Base-by-base conservation (phyloP, 2,888 invertebrate species). In the Carterocephalus palaemon region DNA sequence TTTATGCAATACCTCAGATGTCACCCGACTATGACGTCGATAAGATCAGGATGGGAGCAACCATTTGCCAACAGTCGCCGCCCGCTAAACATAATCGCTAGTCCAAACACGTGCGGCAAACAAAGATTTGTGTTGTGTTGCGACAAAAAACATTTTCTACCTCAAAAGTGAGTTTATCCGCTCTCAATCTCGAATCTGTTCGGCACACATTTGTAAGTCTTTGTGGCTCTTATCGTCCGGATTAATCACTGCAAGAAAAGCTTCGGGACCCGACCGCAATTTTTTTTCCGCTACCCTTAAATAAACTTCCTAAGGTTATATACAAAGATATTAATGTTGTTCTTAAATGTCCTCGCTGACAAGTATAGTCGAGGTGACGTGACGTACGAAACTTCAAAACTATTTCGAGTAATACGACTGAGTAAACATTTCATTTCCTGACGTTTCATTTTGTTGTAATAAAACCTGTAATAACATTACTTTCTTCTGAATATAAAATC, bases 171-270 rank as follows among this genome's bases (percentile, higher is more conserved):
- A 64, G 71, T 79, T 83, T 84, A 84, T 84, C 84, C 69, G 75
- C 79, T 82, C 75, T 74, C 64, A 64, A 83, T 83, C 82, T 76
- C 71, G 72, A 77, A 82, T 82, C 83, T 81, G 72, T 77, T 79
- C 75, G 74, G 82, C 76, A 82, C 83, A 84, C 76, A 82, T 82
- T 81, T 79, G 70, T 73, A 57, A 54, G 70, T 71, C 75, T 77
- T 78, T 81, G 75, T 67, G 58, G 38, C 50, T 63, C 67, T 80
- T 84, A 84, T 84, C 84, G 59, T 58, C 33, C 53, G 76, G 62
- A 62, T 62, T 82, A 81, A 83, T 82, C 81, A 64, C 60, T 57
- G 65, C 66, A 69, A 69, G 70, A 71, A 75, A 70, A 69, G 67
- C 68, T 73, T 65, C 70, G 72, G 74, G 64, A 62, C 64, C 70